phyloP scores from a whole-genome alignment of 1,140 invertebrate species.

The Coptotermes formosanus region DNA sequence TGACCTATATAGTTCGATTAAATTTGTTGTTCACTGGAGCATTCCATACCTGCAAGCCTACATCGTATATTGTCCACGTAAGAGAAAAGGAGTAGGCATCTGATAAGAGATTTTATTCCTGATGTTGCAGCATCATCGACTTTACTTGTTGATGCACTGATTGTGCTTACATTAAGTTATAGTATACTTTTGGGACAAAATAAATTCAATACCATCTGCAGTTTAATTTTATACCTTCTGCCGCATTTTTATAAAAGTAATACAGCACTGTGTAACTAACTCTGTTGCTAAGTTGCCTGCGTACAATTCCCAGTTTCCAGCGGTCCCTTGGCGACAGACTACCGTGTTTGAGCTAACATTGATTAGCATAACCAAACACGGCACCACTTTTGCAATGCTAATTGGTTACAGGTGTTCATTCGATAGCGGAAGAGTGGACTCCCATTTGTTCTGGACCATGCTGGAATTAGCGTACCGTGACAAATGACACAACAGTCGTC shows the following conservation, averaged over 20 bases:
- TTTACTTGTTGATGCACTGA: background rate
- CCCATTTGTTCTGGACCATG: background rate
- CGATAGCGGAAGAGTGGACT: background rate
- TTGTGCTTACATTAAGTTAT: background rate
- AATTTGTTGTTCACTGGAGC: too few relatives aligned
- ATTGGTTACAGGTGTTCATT: slow-evolving; percentile 21
- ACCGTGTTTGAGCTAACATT: background rate
- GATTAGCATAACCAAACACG: slow-evolving; percentile 22
- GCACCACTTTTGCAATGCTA: slow-evolving; percentile 26
- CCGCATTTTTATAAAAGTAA: background rate
- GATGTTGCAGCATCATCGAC: background rate
- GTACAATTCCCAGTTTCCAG: background rate
- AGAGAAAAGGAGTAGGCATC: too few relatives aligned
- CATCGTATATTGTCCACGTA: too few relatives aligned
- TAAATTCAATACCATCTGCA: background rate
- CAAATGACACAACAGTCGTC: background rate
- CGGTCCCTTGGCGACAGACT: background rate
- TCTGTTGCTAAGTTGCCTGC: background rate
- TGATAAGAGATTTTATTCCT: too few relatives aligned
- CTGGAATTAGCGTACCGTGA: background rate
- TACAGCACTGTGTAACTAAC: background rate
- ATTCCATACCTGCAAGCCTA: too few relatives aligned
- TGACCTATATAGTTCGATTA: too few relatives aligned
- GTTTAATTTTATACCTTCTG: background rate
- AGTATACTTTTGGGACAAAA: background rate